A percentile compares a stretch with the other conserved stretches of the same genome.
Evolutionary conservation across 2,888 invertebrate genomes (phyloP).

Genomic region (Peribatodes rhomboidaria): DNA sequence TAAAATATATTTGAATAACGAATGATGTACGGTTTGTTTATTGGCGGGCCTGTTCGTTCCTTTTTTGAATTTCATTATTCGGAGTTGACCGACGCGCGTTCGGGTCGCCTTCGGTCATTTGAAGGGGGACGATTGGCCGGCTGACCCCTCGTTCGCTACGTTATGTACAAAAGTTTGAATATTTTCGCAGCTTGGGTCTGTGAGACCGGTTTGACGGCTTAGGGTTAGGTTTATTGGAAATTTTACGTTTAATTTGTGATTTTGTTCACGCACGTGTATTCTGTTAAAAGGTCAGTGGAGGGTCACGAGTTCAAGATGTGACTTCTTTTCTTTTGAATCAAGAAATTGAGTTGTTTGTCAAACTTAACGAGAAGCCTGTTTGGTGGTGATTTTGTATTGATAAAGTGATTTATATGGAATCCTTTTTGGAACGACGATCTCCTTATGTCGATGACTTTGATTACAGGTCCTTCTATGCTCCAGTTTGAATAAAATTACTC

Average conservation of each 20-base stretch:
- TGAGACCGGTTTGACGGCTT: slow-evolving; percentile 65
- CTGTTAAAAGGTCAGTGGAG: slow-evolving; percentile 73
- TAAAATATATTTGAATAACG: slow-evolving; percentile 82
- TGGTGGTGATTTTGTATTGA: slow-evolving; percentile 11
- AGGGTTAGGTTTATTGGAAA: slow-evolving; percentile 73
- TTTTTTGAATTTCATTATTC: slow-evolving; percentile 82
- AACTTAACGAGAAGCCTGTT: slow-evolving; percentile 36
- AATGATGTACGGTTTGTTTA: slow-evolving; percentile 87
- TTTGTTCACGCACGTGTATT: slow-evolving; percentile 74
- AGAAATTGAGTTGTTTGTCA: slow-evolving; percentile 47
- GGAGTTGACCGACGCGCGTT: slow-evolving; percentile 76
- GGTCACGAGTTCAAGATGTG: slow-evolving; percentile 68
- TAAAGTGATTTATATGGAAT: neutral
- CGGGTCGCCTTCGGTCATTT: slow-evolving; percentile 79
- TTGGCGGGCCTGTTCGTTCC: slow-evolving; percentile 82
- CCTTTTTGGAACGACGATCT: neutral
- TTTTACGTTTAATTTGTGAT: slow-evolving; percentile 85
- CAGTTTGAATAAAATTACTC: neutral
- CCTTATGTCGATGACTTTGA: neutral
- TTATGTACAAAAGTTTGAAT: slow-evolving; percentile 78
- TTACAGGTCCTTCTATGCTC: neutral
- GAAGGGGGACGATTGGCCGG: slow-evolving; percentile 67
- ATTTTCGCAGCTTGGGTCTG: slow-evolving; percentile 80
- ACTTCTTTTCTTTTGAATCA: slow-evolving; percentile 50
- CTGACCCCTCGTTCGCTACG: slow-evolving; percentile 76